Conservation (phyloP, 1,140 invertebrate genomes). For the Papilio polytes region DNA sequence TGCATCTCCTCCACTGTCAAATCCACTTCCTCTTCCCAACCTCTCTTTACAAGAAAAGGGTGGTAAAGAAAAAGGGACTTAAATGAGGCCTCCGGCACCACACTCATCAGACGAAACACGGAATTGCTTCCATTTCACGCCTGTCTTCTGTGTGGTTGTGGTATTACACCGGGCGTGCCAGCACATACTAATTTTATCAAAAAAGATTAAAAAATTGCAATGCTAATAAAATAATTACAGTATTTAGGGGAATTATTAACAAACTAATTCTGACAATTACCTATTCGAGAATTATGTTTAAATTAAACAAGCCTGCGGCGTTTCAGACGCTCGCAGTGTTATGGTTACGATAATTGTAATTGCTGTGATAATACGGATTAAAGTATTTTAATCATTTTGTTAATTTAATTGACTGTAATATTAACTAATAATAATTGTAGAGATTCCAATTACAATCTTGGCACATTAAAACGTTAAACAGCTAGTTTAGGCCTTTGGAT, state of each 20-base stretch:
- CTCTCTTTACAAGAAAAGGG: too few species aligned
- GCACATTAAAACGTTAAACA: neutral
- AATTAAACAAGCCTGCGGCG: neutral
- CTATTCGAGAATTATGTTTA: neutral
- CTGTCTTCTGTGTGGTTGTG: too few species aligned
- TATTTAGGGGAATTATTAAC: conserved; percentile 15
- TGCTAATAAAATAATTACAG: neutral
- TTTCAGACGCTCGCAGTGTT: neutral
- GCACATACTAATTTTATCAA: too few species aligned
- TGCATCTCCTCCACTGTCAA: too few species aligned
- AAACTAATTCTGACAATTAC: conserved; percentile 9
- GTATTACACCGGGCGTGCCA: too few species aligned
- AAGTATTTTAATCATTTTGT: conserved; percentile 8
- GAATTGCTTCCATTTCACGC: too few species aligned
- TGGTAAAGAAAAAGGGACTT: too few species aligned
- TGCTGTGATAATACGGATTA: conserved; percentile 15
- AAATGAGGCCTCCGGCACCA: too few species aligned
- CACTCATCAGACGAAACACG: too few species aligned
- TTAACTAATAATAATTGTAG: neutral
- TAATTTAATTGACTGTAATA: neutral
- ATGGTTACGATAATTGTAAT: conserved; percentile 19
- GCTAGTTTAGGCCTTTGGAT: neutral
- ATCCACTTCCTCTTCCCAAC: too few species aligned
- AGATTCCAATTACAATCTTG: neutral
- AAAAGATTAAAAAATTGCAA: neutral